phyloP scores from a whole-genome alignment of 2,888 invertebrate genomes.

The Dicyrtomina minuta region DNA sequence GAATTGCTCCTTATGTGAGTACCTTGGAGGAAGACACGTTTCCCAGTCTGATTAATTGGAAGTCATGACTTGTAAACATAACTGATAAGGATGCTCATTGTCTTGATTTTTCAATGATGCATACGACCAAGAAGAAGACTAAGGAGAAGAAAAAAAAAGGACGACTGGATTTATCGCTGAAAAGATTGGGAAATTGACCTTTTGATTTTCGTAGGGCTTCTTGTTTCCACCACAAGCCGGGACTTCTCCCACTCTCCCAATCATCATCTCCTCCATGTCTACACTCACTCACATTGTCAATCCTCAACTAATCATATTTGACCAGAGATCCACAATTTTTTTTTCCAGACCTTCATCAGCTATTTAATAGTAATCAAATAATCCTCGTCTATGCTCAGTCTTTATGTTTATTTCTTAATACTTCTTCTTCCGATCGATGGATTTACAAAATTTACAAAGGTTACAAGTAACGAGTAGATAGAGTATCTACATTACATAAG shows the following conservation, averaged over 20 bases:
- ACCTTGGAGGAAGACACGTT: conserved; percentile 25
- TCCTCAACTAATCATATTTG: too few species aligned
- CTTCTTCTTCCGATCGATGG: too few species aligned
- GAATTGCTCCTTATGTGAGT: conserved; percentile 7
- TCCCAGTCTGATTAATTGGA: conserved; percentile 36
- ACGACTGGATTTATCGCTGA: conserved; percentile 34
- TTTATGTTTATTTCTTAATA: too few species aligned
- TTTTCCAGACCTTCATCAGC: too few species aligned
- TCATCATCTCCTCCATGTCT: neutral
- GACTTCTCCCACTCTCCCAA: conserved; percentile 3
- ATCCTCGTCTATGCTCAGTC: too few species aligned
- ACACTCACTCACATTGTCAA: neutral
- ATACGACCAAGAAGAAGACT: too few species aligned
- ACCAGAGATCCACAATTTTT: too few species aligned
- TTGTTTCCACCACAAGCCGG: conserved; percentile 12
- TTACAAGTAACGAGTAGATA: too few species aligned
- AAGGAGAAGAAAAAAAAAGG: too few species aligned
- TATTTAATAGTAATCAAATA: too few species aligned
- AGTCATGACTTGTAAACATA: conserved; percentile 42
- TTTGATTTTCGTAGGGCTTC: conserved; percentile 28
- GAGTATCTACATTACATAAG: too few species aligned
- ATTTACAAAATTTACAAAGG: too few species aligned
- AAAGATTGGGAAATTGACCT: conserved; percentile 36
- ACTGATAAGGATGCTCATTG: conserved; percentile 28
- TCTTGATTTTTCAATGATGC: conserved; percentile 30